Evolutionary conservation across 2,113 vertebrate genomes (phyloP).

Genomic region (Azemiops feae): DNA sequence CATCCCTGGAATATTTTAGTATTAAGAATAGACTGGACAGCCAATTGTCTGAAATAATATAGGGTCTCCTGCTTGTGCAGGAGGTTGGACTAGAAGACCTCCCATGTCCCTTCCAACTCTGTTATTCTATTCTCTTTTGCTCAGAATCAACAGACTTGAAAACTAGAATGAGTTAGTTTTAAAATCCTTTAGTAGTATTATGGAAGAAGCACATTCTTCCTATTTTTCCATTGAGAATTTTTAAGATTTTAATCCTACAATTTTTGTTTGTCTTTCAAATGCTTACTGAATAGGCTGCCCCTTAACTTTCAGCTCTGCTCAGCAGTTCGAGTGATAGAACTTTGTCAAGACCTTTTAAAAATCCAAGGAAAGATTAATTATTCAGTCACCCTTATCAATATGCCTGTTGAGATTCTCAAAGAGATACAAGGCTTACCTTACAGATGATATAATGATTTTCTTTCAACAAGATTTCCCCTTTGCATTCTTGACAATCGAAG

Average conservation of each 20-base stretch:
- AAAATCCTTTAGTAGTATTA: neutral
- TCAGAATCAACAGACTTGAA: neutral
- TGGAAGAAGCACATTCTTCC: neutral
- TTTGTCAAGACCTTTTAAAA: neutral
- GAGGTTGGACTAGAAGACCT: neutral
- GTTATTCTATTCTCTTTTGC: neutral
- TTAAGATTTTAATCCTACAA: neutral
- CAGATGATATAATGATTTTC: neutral
- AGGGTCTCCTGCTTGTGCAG: neutral
- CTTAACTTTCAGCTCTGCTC: neutral
- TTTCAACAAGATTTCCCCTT: neutral
- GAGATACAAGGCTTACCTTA: neutral
- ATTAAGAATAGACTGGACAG: neutral
- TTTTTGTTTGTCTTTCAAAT: neutral
- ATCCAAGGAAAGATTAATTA: neutral
- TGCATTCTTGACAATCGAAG: neutral
- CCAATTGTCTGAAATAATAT: neutral
- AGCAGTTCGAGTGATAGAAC: neutral
- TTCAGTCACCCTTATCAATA: neutral
- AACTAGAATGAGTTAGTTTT: neutral
- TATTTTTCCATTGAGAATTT: neutral
- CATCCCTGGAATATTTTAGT: neutral
- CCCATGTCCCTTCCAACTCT: neutral
- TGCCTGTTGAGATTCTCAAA: neutral
- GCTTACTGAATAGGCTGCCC: neutral